phyloP scores from a whole-genome alignment of 2,113 vertebrate genomes.

The Lagopus muta region DNA sequence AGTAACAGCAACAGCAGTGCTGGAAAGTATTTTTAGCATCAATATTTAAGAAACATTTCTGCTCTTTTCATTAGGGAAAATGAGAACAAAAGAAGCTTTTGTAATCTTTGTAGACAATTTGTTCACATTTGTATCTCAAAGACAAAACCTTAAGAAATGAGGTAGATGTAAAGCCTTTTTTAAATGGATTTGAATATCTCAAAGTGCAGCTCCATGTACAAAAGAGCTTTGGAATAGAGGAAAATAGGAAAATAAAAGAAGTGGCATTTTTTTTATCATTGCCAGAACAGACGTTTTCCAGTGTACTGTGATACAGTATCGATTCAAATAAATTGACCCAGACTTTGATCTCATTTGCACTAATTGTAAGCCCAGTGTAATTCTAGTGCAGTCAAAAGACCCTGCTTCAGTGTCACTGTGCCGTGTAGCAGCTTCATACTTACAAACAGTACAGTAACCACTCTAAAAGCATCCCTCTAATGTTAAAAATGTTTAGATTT shows the following conservation, averaged over 20 bases:
- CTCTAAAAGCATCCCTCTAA: not conserved
- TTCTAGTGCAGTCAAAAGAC: not conserved
- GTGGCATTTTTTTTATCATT: not conserved
- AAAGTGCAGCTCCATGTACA: not conserved
- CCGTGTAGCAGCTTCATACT: not conserved
- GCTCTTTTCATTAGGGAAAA: not conserved
- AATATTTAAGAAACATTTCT: not conserved
- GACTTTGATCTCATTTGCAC: not conserved
- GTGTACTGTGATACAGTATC: not conserved
- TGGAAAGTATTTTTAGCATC: not conserved
- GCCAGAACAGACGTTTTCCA: not conserved
- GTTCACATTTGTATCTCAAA: not conserved
- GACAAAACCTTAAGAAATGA: conserved; percentile 3
- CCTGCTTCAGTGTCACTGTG: not conserved
- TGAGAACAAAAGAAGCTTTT: not conserved
- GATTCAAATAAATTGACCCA: not conserved
- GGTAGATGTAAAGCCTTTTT: not conserved
- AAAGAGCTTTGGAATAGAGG: not conserved
- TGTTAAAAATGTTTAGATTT: not conserved
- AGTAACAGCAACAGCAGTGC: not conserved
- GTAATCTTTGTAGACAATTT: not conserved
- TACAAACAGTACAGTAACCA: not conserved
- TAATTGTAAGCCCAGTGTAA: not conserved
- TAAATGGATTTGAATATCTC: not conserved
- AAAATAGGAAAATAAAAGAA: not conserved